Evolutionary conservation across 2,888 invertebrate genomes (phyloP).

Genomic region (Pandemis cinnamomeana): DNA sequence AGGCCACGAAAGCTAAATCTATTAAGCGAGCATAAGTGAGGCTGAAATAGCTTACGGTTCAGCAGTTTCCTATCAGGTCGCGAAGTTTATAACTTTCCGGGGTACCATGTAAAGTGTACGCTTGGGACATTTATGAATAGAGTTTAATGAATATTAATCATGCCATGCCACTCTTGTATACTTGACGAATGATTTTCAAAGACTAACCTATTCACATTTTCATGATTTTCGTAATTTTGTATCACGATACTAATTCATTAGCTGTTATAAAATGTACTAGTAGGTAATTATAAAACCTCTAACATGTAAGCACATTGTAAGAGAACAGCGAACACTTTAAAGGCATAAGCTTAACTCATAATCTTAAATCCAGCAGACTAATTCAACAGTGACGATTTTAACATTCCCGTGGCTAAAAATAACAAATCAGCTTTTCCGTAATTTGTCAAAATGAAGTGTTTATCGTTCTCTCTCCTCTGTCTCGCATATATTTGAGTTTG

Average conservation of each 20-base stretch:
- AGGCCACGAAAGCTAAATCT: conserved; percentile 16
- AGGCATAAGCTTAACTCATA: no score
- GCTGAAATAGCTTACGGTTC: conserved; percentile 14
- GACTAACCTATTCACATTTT: background rate
- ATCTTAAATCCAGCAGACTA: background rate
- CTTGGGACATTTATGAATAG: conserved; percentile 10
- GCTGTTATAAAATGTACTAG: background rate
- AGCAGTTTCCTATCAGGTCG: conserved; percentile 8
- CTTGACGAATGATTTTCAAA: background rate
- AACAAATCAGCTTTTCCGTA: background rate
- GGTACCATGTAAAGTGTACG: conserved; percentile 2
- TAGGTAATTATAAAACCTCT: background rate
- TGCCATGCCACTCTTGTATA: background rate
- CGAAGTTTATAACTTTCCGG: conserved; percentile 18
- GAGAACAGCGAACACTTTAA: no score
- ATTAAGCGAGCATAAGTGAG: conserved; percentile 24
- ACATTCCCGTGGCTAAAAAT: background rate
- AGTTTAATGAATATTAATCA: background rate
- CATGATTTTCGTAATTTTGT: background rate
- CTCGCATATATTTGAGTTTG: conserved; percentile 14
- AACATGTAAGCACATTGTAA: no score
- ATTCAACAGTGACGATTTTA: background rate
- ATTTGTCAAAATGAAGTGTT: conserved; percentile 12
- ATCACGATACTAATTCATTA: background rate
- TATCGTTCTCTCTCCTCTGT: background rate